Evolutionary conservation across 2,113 vertebrate genomes (phyloP).

Genomic region (Cardinalis cardinalis): DNA sequence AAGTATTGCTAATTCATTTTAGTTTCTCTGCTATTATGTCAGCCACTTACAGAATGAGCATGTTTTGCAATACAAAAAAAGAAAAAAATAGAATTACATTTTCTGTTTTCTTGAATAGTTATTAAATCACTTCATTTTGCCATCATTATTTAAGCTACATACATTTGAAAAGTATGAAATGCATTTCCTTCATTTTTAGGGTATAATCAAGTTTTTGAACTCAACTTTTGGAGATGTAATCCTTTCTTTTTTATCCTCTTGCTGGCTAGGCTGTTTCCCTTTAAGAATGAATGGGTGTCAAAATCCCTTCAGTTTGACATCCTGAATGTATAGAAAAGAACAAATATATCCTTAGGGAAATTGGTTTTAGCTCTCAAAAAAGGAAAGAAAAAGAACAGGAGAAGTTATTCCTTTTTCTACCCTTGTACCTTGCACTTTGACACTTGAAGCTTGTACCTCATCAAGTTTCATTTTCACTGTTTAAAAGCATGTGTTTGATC

Average conservation of each 20-base stretch:
- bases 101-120: neutral
- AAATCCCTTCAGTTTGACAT: neutral
- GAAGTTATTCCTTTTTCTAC: neutral
- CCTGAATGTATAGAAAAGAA: neutral
- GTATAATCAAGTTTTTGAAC: neutral
- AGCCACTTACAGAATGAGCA: neutral
- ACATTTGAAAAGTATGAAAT: neutral
- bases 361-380: neutral
- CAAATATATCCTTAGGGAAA: neutral
- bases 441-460: neutral
- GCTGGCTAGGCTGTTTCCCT: neutral
- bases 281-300: neutral
- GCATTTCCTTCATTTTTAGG: neutral
- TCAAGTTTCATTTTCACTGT: neutral
- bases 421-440: neutral
- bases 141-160: neutral
- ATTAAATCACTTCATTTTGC: neutral
- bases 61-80: neutral
- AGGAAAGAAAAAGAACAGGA: neutral
- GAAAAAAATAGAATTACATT: neutral
- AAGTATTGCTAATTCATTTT: neutral
- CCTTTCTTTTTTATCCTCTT: neutral
- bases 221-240: neutral
- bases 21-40: neutral
- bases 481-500: neutral